phyloP scores from a whole-genome alignment of 2,888 invertebrate species.

The Apantesis nais region DNA sequence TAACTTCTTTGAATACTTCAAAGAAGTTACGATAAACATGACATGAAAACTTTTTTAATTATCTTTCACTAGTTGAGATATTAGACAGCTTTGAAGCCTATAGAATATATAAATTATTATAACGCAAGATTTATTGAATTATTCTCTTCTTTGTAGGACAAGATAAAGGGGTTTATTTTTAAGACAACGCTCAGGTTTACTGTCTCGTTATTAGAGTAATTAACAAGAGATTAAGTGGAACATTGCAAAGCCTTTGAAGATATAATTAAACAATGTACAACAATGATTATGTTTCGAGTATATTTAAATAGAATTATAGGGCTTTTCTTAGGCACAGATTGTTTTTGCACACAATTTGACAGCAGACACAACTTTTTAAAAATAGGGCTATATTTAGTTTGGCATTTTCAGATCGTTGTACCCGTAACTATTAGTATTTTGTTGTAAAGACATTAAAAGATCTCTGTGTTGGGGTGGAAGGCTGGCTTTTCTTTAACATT shows the following conservation, averaged over 20 bases:
- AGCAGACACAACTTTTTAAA: no score
- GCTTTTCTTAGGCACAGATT: background rate
- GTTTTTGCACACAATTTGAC: background rate
- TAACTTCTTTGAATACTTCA: no score
- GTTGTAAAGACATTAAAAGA: no score
- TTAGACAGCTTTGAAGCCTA: no score
- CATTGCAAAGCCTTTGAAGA: background rate
- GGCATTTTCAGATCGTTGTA: background rate
- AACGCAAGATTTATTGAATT: background rate
- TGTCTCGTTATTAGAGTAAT: background rate
- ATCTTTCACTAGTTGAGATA: no score
- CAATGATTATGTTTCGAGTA: background rate
- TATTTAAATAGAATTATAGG: background rate
- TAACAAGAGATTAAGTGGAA: constrained; percentile 3
- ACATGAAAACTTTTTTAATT: no score
- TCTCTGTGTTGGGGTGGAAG: no score
- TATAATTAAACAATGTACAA: constrained; percentile 1
- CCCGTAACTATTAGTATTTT: no score
- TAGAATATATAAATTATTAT: no score
- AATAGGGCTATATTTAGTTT: no score
- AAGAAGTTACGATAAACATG: no score
- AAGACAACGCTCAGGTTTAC: background rate
- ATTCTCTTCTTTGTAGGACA: background rate
- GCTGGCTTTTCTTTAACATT: no score
- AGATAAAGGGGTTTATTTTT: background rate